These are phyloP conservation scores for Mionectes olivaceus DNA, from an alignment of 2,797 vertebrate genomes.

Conservation along the genomic window DNA sequence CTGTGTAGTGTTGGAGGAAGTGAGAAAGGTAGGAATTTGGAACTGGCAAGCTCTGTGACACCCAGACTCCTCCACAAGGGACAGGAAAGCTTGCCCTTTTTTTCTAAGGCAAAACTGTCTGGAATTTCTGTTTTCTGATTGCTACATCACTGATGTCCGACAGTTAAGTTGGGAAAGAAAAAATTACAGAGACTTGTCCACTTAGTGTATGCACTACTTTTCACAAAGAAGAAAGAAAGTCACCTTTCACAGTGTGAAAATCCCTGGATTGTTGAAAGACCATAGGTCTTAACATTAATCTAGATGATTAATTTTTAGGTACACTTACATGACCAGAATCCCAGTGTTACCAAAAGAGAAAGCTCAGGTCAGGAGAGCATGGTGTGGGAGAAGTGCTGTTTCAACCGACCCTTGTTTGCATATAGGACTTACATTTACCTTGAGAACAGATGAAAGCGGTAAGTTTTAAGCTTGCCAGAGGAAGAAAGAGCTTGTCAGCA, in stretches of 20 bases:
- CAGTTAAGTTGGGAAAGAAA: not conserved
- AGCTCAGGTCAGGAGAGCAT: not conserved
- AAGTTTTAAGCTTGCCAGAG: not conserved
- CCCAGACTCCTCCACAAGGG: rapidly evolving
- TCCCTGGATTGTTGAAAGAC: not conserved
- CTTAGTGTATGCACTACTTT: not conserved
- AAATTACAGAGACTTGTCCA: not conserved
- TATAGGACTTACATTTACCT: not conserved
- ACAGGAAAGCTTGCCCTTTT: not conserved
- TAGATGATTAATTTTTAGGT: not conserved
- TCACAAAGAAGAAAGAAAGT: not conserved
- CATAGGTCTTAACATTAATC: not conserved
- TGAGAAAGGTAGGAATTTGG: not conserved
- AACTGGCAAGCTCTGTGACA: not conserved
- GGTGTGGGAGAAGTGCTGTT: not conserved
- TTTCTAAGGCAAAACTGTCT: not conserved
- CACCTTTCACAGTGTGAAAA: not conserved
- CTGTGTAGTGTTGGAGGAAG: not conserved
- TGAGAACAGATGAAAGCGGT: not conserved
- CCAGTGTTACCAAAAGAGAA: not conserved
- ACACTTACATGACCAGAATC: not conserved
- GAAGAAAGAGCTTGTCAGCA: conserved; percentile 9
- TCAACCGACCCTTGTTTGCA: not conserved
- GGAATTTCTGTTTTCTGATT: not conserved
- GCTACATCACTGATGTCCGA: not conserved